These are phyloP conservation scores for Sylvia borin DNA, from an alignment of 2,797 vertebrate species.

Conservation along the genomic window DNA sequence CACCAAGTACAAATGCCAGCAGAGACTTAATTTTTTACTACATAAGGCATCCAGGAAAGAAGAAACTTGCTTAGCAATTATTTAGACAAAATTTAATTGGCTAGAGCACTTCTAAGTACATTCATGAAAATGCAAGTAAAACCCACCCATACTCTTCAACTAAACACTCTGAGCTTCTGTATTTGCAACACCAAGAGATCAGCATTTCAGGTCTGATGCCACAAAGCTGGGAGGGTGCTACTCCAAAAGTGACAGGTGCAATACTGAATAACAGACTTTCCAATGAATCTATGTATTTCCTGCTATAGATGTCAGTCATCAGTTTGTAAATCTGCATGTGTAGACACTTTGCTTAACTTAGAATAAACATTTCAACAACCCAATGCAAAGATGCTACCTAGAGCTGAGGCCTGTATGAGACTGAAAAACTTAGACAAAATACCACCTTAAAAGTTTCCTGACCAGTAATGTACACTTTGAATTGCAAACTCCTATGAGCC, in stretches of 20 bases:
- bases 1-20: background rate
- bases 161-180: background rate
- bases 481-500: background rate
- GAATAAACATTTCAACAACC: background rate
- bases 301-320: background rate
- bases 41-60: background rate
- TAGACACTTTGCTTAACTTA: background rate
- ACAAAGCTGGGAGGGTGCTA: background rate
- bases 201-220: background rate
- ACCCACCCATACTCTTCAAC: background rate
- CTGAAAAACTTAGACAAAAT: background rate
- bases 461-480: background rate
- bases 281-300: background rate
- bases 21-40: background rate
- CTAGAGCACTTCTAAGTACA: too few species aligned
- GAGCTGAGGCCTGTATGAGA: background rate
- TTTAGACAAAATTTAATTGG: too few species aligned
- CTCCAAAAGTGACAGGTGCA: background rate
- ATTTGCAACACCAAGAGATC: background rate
- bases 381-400: background rate
- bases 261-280: background rate
- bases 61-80: background rate
- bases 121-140: background rate
- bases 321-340: background rate
- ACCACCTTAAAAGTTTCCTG: background rate